A percentile compares a stretch with the other conserved stretches of the same genome.
Evolutionary conservation across 2,888 invertebrate species (phyloP).

Genomic region (Agonopterix subpropinquella): DNA sequence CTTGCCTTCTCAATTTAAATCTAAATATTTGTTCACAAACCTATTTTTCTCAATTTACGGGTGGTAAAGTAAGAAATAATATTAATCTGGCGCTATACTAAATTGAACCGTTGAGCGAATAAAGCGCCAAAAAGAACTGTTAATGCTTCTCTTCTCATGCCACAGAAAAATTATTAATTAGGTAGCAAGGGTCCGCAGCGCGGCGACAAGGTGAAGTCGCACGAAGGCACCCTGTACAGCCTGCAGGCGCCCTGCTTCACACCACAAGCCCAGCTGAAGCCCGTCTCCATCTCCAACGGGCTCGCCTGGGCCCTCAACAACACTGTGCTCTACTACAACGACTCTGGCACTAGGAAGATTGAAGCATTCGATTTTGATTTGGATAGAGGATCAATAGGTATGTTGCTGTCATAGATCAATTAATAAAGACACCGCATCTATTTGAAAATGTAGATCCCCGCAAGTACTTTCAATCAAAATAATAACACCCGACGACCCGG

Average conservation of each 20-base stretch:
- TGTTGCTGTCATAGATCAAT: constrained; percentile 17
- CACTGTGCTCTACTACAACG: constrained; percentile 80
- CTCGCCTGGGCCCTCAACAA: constrained; percentile 78
- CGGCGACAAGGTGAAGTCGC: constrained; percentile 14
- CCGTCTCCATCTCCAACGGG: constrained; percentile 80
- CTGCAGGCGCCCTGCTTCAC: constrained; percentile 34
- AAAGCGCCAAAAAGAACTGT: too few species aligned
- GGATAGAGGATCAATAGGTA: constrained; percentile 61
- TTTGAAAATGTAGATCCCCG: too few species aligned
- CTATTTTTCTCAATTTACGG: too few species aligned
- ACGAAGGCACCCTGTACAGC: constrained; percentile 68
- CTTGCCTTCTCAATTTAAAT: too few species aligned
- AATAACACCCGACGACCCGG: too few species aligned
- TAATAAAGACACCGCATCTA: too few species aligned
- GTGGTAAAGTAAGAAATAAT: too few species aligned
- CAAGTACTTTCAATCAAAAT: too few species aligned
- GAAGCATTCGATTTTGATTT: constrained; percentile 79
- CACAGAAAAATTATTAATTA: constrained; percentile 20
- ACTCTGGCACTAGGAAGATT: constrained; percentile 75
- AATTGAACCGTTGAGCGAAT: too few species aligned
- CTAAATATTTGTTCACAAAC: not conserved
- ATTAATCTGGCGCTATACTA: too few species aligned
- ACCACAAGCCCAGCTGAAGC: constrained; percentile 19
- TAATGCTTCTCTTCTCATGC: too few species aligned
- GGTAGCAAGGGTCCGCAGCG: constrained; percentile 35